Conservation (phyloP, 2,797 vertebrate species). For the Falco berigora region DNA sequence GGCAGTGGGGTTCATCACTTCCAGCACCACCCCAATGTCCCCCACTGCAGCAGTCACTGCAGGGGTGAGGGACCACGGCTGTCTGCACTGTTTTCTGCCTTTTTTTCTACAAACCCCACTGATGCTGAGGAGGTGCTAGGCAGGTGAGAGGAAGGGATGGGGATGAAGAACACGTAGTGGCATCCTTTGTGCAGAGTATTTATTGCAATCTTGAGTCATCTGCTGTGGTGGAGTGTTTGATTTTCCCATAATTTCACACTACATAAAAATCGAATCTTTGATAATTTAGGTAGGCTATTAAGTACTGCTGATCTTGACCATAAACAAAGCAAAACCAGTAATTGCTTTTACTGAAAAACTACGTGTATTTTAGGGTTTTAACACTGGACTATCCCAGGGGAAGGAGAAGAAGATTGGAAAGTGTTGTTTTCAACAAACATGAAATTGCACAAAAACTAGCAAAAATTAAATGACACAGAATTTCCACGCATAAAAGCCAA, state of each 20-base stretch:
- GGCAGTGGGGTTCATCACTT: background rate
- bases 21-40: background rate
- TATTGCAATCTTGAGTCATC: background rate
- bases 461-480: background rate
- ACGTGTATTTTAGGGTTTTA: background rate
- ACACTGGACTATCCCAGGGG: background rate
- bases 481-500: background rate
- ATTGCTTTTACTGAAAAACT: conserved; percentile 29
- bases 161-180: background rate
- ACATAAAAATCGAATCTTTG: conserved; percentile 8
- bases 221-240: background rate
- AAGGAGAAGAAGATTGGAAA: conserved; percentile 7
- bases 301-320: background rate
- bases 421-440: background rate
- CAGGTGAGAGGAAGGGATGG: background rate
- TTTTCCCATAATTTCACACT: conserved; percentile 26
- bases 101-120: background rate
- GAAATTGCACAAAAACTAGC: background rate
- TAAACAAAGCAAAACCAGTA: conserved; percentile 43
- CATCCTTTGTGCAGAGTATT: background rate
- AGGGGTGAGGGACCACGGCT: background rate
- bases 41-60: background rate
- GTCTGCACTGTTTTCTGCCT: background rate
- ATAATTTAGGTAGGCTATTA: conserved; percentile 16
- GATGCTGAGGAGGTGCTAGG: background rate